Percentiles rank a stretch among this genome's conserved stretches.
These are phyloP conservation scores for Taenaris catops DNA, from an alignment of 2,888 invertebrate species.

Conservation along the genomic window DNA sequence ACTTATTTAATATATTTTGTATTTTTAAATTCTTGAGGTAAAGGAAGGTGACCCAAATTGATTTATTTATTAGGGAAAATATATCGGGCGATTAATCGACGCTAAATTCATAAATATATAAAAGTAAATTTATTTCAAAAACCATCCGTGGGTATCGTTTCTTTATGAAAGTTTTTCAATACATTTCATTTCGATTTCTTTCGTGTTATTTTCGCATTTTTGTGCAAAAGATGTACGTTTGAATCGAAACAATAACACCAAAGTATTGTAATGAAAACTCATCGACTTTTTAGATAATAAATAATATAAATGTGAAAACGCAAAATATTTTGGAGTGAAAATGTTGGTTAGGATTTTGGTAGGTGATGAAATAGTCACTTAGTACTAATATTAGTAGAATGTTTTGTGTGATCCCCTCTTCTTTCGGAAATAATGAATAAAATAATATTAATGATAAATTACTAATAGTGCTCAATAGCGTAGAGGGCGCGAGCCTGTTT, in stretches of 20 bases:
- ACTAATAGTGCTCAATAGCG: conserved; percentile 73
- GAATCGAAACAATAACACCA: conserved; percentile 76
- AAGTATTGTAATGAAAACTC: conserved; percentile 67
- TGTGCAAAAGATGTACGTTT: conserved; percentile 27
- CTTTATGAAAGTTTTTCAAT: conserved; percentile 16
- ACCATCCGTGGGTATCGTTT: conserved; percentile 7
- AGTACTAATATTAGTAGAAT: conserved; percentile 51
- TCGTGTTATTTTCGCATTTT: conserved; percentile 24
- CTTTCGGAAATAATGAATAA: conserved; percentile 61
- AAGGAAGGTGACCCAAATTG: conserved; percentile 45
- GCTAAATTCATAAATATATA: conserved; percentile 13
- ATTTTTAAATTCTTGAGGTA: conserved; percentile 26
- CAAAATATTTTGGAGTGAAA: conserved; percentile 68
- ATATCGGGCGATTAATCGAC: conserved; percentile 53
- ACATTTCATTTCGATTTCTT: conserved; percentile 19
- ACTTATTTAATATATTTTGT: conserved; percentile 52
- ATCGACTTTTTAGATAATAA: conserved; percentile 79
- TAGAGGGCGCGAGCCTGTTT: conserved; percentile 44
- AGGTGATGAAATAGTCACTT: conserved; percentile 47
- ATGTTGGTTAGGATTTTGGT: conserved; percentile 52
- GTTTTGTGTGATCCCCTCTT: conserved; percentile 58
- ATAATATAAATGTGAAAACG: conserved; percentile 58
- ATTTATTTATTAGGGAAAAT: conserved; percentile 73
- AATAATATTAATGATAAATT: conserved; percentile 44
- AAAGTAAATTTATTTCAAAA: conserved; percentile 13